phyloP scores from a whole-genome alignment of 1,140 invertebrate genomes.

The Acromyrmex charruanus region DNA sequence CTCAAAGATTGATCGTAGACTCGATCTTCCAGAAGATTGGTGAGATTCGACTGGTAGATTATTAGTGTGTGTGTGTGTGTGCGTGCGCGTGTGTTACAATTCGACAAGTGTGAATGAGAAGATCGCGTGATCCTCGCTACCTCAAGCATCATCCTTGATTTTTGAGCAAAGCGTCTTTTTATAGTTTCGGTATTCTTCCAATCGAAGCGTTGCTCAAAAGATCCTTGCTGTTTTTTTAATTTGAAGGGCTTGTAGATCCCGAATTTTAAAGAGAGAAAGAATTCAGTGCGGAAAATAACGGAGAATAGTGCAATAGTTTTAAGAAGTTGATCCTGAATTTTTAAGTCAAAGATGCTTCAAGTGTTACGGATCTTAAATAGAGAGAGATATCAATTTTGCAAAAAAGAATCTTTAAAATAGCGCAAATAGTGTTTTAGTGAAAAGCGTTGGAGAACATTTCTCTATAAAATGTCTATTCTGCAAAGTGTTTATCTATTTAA shows the following conservation, averaged over 20 bases:
- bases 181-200: constrained; percentile 59
- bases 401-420: not conserved
- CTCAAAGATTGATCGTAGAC: not conserved
- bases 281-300: constrained; percentile 6
- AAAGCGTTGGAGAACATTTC: constrained; percentile 1
- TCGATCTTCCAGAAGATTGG: not conserved
- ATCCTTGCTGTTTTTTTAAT: constrained; percentile 29
- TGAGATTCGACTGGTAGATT: not conserved
- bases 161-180: constrained; percentile 11
- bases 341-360: not conserved
- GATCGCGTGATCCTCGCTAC: constrained; percentile 15
- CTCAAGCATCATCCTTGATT: constrained; percentile 22
- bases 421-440: constrained; percentile 9
- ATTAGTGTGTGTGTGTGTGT: constrained; percentile 39
- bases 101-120: constrained; percentile 21
- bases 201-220: constrained; percentile 58
- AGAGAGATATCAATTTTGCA: constrained; percentile 19
- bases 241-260: constrained; percentile 3
- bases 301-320: constrained; percentile 49
- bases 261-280: constrained; percentile 7
- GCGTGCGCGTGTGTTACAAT: constrained; percentile 37
- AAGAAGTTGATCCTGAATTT: constrained; percentile 25
- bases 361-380: not conserved
- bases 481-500: constrained; percentile 34
- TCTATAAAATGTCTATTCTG: constrained; percentile 25